These are phyloP conservation scores for Ianthella basta DNA, from an alignment of 37 sponge, comb jelly and placozoan species.

Conservation along the genomic window DNA sequence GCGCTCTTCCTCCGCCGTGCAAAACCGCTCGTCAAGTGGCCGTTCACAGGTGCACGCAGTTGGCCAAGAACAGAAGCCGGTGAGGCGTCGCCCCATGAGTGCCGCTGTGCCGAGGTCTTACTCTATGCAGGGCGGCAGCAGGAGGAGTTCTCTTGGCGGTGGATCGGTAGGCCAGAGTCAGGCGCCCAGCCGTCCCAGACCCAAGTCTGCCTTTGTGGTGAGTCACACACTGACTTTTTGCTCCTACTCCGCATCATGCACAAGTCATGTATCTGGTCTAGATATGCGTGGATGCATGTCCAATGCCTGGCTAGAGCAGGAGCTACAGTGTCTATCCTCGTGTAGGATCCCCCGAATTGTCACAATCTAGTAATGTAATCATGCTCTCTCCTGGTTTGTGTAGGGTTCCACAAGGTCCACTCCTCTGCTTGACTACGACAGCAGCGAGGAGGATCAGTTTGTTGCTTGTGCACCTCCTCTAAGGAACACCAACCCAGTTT, in stretches of 20 bases:
- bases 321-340: too few species aligned
- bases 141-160: background rate
- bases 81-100: slow-evolving; percentile 43
- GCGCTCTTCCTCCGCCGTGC: too few species aligned
- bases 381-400: background rate
- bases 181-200: background rate
- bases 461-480: background rate
- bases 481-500: slow-evolving; percentile 22
- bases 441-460: background rate
- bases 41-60: background rate
- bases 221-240: background rate
- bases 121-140: background rate
- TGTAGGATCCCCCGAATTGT: too few species aligned
- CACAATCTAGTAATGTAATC: too few species aligned
- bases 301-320: too few species aligned
- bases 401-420: slow-evolving; percentile 5
- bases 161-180: background rate
- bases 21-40: slow-evolving; percentile 24
- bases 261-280: too few species aligned
- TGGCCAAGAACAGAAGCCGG: background rate
- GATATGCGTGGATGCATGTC: too few species aligned
- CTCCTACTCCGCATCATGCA: too few species aligned
- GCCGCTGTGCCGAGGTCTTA: slow-evolving; percentile 28
- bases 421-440: background rate
- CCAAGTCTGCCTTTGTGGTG: slow-evolving; percentile 33